Base-by-base conservation (phyloP, 2,888 invertebrate species). In the Ernsta delagoae region DNA sequence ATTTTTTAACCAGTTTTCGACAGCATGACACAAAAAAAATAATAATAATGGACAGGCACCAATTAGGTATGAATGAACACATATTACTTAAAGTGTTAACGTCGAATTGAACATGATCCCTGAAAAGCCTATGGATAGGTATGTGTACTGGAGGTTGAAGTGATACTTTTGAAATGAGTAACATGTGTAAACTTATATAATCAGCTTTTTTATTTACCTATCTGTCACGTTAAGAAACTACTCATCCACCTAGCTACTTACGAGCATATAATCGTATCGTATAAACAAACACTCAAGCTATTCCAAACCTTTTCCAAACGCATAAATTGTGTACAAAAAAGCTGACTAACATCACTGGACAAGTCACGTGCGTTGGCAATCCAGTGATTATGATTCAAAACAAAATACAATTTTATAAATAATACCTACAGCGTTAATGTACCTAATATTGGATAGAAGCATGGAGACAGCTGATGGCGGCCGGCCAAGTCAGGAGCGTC, bases 381-480 rank as follows among this genome's bases (percentile, higher is more conserved):
- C 64, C 67, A 70, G 74, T 72, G 77, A 78, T 82, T 83, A 87
- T 86, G 81, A 88, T 90, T 88, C 84, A 89, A 90, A 90, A 92
- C 90, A 90, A 88, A 86, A 89, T 85, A 89, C 86, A 41, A 34
- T 85, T 90, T 87, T 90, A 90, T 87, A 86, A 89, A 91, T 90
- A 90, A 86, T 86, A 78, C 80, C 36, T 36, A 36, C 36, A 6
- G 43, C 75, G 78, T 34, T 57, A 57, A 57, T 39, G 78, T 16
- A 16, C 16, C 16, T 86, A 84, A 85, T 85, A 84, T 79, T 75
- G 75, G 73, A 78, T 84, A 82, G 84, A 83, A 81, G 78, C 77
- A 74, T 72, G 83, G 50, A 79, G 90, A 90, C 92, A 91, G 90
- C 87, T 87, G 88, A 81, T 91, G 92, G 92, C 91, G 79, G 12